Evolutionary conservation across 2,888 invertebrate species (phyloP).

Genomic region (Magallana nippona): DNA sequence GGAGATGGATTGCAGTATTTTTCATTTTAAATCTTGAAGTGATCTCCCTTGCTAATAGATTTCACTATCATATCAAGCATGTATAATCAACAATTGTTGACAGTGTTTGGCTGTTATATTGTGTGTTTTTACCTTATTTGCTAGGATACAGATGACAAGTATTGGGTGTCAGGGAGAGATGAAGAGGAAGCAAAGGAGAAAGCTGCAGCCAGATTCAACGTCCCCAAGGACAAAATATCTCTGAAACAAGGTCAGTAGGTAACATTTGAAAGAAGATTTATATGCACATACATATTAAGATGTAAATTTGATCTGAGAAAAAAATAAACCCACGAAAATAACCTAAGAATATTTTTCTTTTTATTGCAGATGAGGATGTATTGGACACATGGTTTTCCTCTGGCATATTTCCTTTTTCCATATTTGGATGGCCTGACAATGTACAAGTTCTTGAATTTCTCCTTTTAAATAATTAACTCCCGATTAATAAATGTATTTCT

Average conservation of each 20-base stretch:
- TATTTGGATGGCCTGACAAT: slow-evolving; percentile 96
- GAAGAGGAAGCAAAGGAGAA: slow-evolving; percentile 89
- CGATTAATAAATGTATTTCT: too few relatives aligned
- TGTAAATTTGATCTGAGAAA: too few relatives aligned
- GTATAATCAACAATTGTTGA: too few relatives aligned
- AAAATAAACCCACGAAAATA: too few relatives aligned
- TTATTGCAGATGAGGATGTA: slow-evolving; percentile 85
- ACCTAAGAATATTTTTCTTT: background rate
- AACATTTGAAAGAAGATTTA: background rate
- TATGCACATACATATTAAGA: background rate
- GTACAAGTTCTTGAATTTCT: slow-evolving; percentile 57
- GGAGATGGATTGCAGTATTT: too few relatives aligned
- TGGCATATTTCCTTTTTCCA: slow-evolving; percentile 96
- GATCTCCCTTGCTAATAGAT: too few relatives aligned
- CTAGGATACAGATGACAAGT: slow-evolving; percentile 79
- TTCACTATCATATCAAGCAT: too few relatives aligned
- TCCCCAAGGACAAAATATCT: slow-evolving; percentile 80
- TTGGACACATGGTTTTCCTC: slow-evolving; percentile 99
- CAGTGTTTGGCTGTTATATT: background rate
- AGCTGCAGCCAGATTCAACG: slow-evolving; percentile 87
- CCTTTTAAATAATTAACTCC: background rate
- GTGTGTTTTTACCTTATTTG: background rate
- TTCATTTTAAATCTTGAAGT: too few relatives aligned
- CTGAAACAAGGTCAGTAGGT: slow-evolving; percentile 78
- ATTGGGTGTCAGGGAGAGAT: slow-evolving; percentile 84